Evolutionary conservation across 2,888 invertebrate species (phyloP).

Genomic region (Alcis repandata): DNA sequence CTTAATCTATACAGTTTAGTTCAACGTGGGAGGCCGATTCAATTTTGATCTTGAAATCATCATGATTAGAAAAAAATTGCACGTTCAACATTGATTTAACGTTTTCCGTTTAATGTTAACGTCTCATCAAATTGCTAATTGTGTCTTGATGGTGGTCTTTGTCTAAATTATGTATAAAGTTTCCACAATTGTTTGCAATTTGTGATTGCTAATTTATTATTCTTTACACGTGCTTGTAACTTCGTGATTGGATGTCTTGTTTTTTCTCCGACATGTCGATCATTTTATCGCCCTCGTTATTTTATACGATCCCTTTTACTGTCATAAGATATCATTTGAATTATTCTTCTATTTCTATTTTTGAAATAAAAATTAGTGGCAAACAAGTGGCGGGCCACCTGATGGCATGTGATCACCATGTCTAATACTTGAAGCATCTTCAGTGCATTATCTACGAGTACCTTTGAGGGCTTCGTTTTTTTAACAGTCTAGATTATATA

Average conservation of each 20-base stretch:
- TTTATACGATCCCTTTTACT: too few species aligned
- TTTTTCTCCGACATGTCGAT: conserved; percentile 10
- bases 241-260: conserved; percentile 9
- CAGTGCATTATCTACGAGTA: too few species aligned
- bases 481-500: too few species aligned
- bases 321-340: too few species aligned
- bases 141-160: conserved; percentile 8
- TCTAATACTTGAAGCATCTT: too few species aligned
- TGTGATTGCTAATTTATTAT: conserved; percentile 9
- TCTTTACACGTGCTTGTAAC: conserved; percentile 11
- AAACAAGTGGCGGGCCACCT: too few species aligned
- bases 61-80: conserved; percentile 18
- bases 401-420: too few species aligned
- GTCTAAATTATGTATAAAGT: conserved; percentile 32
- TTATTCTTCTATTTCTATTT: too few species aligned
- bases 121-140: conserved; percentile 41
- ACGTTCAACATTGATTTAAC: conserved; percentile 22
- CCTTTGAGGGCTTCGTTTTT: too few species aligned
- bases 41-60: background rate
- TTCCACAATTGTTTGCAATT: conserved; percentile 25
- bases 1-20: conserved; percentile 13
- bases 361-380: too few species aligned
- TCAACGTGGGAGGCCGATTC: conserved; percentile 3
- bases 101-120: conserved; percentile 22
- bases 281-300: background rate